A percentile compares a stretch with the other conserved stretches of the same genome.
These are phyloP conservation scores for Noctua janthina DNA, from an alignment of 2,888 invertebrate species.

Conservation along the genomic window DNA sequence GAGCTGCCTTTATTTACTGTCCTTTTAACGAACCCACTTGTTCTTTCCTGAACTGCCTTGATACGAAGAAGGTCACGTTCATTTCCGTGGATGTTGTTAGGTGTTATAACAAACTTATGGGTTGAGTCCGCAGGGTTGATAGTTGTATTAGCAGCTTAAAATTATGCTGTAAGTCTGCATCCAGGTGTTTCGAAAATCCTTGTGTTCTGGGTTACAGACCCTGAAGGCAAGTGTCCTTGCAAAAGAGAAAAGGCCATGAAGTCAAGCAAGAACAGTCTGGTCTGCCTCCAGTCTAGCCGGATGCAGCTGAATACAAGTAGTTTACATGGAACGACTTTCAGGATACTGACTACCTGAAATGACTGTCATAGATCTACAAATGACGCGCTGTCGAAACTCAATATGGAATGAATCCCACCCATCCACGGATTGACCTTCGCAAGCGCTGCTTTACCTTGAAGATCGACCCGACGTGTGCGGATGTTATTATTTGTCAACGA, in stretches of 20 bases:
- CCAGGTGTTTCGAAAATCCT: neutral
- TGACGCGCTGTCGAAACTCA: neutral
- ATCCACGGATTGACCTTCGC: neutral
- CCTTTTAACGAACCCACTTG: conserved; percentile 6
- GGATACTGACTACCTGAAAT: neutral
- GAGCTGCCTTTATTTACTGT: neutral
- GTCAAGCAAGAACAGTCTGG: neutral
- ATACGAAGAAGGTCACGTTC: neutral
- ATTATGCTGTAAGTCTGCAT: too few species aligned
- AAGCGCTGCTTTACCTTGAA: neutral
- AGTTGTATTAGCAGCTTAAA: neutral
- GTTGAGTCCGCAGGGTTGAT: neutral
- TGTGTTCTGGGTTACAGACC: neutral
- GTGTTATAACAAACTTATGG: neutral
- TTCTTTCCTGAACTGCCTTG: neutral
- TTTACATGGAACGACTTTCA: neutral
- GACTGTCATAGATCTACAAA: neutral
- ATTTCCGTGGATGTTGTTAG: neutral
- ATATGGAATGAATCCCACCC: neutral
- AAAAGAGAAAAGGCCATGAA: neutral
- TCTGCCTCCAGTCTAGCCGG: too few species aligned
- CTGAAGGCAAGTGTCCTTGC: neutral
- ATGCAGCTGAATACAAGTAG: neutral
- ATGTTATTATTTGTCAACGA: neutral
- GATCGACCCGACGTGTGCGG: neutral